Evolutionary conservation across 2,888 invertebrate species (phyloP).

Genomic region (Arrhopalites spinosus): DNA sequence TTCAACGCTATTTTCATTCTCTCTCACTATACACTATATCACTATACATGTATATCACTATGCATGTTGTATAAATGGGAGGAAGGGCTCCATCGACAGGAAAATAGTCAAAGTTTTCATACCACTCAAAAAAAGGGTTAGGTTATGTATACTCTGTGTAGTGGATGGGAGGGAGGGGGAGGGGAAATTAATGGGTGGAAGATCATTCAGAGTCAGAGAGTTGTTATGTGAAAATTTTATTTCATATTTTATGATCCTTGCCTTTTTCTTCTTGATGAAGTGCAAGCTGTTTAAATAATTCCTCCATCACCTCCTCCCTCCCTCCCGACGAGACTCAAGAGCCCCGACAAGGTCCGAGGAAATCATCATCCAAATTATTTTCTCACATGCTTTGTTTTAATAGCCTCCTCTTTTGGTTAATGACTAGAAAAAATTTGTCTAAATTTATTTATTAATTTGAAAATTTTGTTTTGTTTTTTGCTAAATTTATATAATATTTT

Average conservation of each 20-base stretch:
- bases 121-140: background rate
- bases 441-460: too few species aligned
- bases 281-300: slow-evolving; percentile 41
- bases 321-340: background rate
- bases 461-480: too few species aligned
- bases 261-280: slow-evolving; percentile 41
- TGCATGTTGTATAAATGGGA: background rate
- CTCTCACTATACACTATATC: background rate
- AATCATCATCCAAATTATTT: too few species aligned
- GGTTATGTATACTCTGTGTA: background rate
- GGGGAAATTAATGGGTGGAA: slow-evolving; percentile 24
- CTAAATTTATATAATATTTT: too few species aligned
- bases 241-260: slow-evolving; percentile 29
- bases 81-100: background rate
- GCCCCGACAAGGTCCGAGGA: too few species aligned
- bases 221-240: slow-evolving; percentile 32
- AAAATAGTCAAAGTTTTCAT: background rate
- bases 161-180: background rate
- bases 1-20: background rate
- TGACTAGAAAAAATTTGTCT: too few species aligned
- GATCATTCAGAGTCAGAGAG: slow-evolving; percentile 17
- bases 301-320: background rate
- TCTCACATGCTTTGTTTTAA: too few species aligned
- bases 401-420: too few species aligned
- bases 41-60: background rate